Percentiles rank a stretch among this genome's conserved stretches.
These are phyloP conservation scores for Gallinago stenura DNA, from an alignment of 2,797 vertebrate genomes.

Conservation along the genomic window DNA sequence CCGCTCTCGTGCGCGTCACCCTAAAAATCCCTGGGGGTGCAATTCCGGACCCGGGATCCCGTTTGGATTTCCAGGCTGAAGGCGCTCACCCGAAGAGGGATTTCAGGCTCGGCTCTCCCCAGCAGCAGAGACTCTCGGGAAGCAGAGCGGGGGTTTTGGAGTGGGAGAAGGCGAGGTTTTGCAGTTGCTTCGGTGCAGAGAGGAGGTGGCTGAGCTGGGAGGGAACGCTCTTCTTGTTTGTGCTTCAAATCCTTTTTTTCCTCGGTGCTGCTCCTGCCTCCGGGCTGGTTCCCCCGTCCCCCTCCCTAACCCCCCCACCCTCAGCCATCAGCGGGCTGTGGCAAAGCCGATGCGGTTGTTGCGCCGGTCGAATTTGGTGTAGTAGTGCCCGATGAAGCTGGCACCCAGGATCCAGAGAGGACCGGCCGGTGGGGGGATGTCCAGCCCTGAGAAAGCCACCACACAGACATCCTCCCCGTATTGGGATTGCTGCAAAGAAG, in stretches of 20 bases:
- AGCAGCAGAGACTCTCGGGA: not conserved
- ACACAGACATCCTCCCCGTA: conserved; percentile 86
- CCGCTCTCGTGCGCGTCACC: not conserved
- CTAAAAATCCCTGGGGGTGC: not conserved
- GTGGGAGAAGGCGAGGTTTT: not conserved
- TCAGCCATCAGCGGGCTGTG: conserved; percentile 82
- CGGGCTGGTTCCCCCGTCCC: rapidly evolving
- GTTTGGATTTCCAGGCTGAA: not conserved
- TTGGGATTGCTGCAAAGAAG: conserved; percentile 84
- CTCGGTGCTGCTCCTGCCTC: not conserved
- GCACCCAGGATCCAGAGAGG: conserved; percentile 95
- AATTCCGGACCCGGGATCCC: not conserved
- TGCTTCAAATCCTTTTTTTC: not conserved
- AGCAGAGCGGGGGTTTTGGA: conserved; percentile 11
- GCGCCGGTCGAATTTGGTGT: conserved; percentile 93
- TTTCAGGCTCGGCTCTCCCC: not conserved
- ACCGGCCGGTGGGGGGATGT: conserved; percentile 91
- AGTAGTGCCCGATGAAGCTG: conserved; percentile 95
- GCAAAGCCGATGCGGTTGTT: conserved; percentile 96
- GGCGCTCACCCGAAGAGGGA: rapidly evolving
- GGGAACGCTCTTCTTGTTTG: not conserved
- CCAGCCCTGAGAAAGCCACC: conserved; percentile 89
- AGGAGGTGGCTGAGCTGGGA: conserved; percentile 3
- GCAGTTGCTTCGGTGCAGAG: not conserved
- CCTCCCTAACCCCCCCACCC: too few relatives aligned